Percentiles rank a stretch among this genome's conserved stretches.
Conservation (phyloP, 2,113 vertebrate genomes). For the Fulica atra region DNA sequence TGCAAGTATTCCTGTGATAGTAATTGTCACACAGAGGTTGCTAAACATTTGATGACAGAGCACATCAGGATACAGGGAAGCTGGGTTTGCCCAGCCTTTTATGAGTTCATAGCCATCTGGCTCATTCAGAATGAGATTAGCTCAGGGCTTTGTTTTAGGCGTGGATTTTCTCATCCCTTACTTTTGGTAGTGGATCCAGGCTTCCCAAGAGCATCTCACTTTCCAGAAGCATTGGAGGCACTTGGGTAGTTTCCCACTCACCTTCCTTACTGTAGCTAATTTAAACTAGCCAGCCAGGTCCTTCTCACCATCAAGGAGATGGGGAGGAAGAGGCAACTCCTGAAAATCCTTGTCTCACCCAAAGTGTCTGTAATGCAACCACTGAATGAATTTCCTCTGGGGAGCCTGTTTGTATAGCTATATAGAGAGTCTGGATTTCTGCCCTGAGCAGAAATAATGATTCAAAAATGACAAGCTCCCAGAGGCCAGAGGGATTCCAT, state of each 20-base stretch:
- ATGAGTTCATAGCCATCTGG: neutral
- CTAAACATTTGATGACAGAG: neutral
- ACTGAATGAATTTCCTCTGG: neutral
- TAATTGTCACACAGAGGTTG: rapidly evolving
- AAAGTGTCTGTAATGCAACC: rapidly evolving
- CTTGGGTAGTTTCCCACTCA: neutral
- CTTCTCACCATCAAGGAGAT: neutral
- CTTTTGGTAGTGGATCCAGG: neutral
- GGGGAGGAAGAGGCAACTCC: neutral
- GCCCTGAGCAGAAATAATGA: neutral
- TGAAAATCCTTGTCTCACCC: neutral
- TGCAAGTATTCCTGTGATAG: neutral
- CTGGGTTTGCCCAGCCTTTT: neutral
- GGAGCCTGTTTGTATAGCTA: neutral
- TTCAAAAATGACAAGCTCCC: neutral
- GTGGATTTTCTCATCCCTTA: neutral
- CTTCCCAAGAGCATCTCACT: neutral
- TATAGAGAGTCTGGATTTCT: neutral
- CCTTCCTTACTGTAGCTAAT: neutral
- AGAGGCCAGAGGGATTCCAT: neutral
- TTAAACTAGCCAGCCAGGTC: neutral
- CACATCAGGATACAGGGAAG: neutral
- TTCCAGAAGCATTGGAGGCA: neutral
- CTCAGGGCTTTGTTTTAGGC: neutral
- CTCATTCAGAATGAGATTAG: rapidly evolving